Conservation (phyloP, 2,888 invertebrate genomes). For the Acronicta leporina region DNA sequence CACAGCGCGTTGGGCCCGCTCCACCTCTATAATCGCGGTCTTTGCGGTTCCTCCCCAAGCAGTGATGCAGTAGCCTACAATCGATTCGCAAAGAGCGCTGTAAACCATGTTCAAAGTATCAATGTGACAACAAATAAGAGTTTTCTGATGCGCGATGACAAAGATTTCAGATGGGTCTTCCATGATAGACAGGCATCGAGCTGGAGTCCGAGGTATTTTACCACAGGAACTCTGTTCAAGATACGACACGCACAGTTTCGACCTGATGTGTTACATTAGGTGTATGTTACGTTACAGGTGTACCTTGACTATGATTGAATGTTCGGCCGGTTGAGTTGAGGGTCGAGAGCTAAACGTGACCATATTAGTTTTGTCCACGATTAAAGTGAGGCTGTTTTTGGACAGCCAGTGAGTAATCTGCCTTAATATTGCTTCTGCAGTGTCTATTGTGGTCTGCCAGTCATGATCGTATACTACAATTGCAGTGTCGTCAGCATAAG, state of each 20-base stretch:
- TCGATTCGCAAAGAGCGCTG: conserved; percentile 3
- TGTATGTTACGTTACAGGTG: no score
- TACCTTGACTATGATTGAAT: conserved; percentile 4
- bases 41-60: conserved; percentile 6
- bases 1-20: conserved; percentile 5
- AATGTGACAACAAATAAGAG: conserved; percentile 1
- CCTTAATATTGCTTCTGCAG: conserved; percentile 5
- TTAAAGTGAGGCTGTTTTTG: conserved; percentile 7
- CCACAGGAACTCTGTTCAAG: conserved; percentile 4
- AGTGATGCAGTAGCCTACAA: conserved; percentile 4
- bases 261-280: conserved; percentile 1
- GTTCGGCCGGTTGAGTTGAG: conserved; percentile 1
- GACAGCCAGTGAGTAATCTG: conserved; percentile 5
- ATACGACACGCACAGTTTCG: not conserved
- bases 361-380: conserved; percentile 1
- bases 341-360: conserved; percentile 2
- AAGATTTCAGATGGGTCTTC: conserved; percentile 2
- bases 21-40: conserved; percentile 3
- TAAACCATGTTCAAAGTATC: conserved; percentile 2
- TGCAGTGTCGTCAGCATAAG: conserved; percentile 8
- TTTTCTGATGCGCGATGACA: conserved; percentile 4
- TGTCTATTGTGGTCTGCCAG: conserved; percentile 3
- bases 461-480: conserved; percentile 2
- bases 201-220: conserved; percentile 2
- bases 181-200: conserved; percentile 4